Evolutionary conservation across 2,888 invertebrate genomes (phyloP).

Genomic region (Calameuta idolon): DNA sequence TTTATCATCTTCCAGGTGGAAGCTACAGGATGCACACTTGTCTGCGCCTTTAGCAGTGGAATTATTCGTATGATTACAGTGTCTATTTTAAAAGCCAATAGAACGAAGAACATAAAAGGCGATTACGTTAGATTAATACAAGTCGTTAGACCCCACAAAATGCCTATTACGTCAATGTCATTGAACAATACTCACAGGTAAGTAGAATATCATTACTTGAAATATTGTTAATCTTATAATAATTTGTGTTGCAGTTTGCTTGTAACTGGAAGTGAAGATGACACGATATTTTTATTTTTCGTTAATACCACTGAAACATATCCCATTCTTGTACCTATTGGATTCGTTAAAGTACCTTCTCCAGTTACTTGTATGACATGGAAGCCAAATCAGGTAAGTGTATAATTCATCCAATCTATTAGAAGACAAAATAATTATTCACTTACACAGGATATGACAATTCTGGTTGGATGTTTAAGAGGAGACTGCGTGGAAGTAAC

Average conservation of each 20-base stretch:
- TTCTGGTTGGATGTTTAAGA: conserved; percentile 70
- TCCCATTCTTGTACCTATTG: conserved; percentile 74
- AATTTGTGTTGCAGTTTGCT: conserved; percentile 69
- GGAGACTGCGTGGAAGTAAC: conserved; percentile 72
- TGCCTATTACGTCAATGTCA: conserved; percentile 73
- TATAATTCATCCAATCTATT: not conserved
- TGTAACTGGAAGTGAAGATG: conserved; percentile 77
- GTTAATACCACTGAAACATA: conserved; percentile 60
- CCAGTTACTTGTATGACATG: conserved; percentile 76
- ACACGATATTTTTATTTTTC: conserved; percentile 77
- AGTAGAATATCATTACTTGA: not conserved
- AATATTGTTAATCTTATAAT: conserved; percentile 3
- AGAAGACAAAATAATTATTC: not conserved
- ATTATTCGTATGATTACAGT: conserved; percentile 72
- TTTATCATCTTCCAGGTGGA: conserved; percentile 70
- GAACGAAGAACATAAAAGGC: conserved; percentile 19
- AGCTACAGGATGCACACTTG: conserved; percentile 73
- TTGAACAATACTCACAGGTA: conserved; percentile 69
- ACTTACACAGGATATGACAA: conserved; percentile 58
- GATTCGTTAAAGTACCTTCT: conserved; percentile 76
- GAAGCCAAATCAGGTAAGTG: conserved; percentile 71
- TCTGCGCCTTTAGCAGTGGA: conserved; percentile 80
- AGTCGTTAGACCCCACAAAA: conserved; percentile 75
- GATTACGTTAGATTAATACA: conserved; percentile 53
- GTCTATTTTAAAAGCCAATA: conserved; percentile 29